Evolutionary conservation across 1,140 invertebrate species (phyloP), one percentile per base, ranked within the genome.

Genomic region (Ctenoplectra terminalis): DNA sequence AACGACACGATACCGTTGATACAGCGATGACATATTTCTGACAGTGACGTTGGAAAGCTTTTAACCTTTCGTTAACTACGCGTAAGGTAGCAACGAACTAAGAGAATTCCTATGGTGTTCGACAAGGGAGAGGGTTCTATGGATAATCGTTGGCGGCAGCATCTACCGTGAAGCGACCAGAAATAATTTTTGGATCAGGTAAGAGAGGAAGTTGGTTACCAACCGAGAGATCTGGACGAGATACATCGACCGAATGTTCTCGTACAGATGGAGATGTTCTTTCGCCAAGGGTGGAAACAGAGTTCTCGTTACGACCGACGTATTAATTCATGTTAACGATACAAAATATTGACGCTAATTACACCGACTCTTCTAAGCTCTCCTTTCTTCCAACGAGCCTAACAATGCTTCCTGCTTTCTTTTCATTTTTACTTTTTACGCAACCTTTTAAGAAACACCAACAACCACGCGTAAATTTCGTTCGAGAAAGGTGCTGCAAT

Each of bases 321-420:
- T 67, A 80, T 69, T 83, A 86, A 87, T 83, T 63, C 50, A 50
- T 20, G 85, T 75, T 86, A 86, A 86, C 63, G 31, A 67, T 75
- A 52, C 43, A 72, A 83, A 58, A 43, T 29, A 26, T n/a, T 43
- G n/a, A 50, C 40, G 75, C 72, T 79, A 86, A 87, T 29, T 9
- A 17, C 37, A 23, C 29, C 13, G 5, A 26, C 31, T 15, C n/a
- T 26, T 31, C 7, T 23, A 34, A 5, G 6, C 1, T 11, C n/a
- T 48, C 17, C 8, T 54, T 46, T n/a, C 31, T 40, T 15, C 34
- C 31, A 66, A 66, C 46, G 13, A 56, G 5, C n/a, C 4, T 40
- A 67, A 66, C 11, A 31, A 31, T 29, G 13, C 6, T 7, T 6
- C 48, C 15, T 7, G n/a, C 6, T 48, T 17, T 26, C 13, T 50